Evolutionary conservation across 2,888 invertebrate species (phyloP), one percentile per base, ranked within the genome.

Genomic region (Cryptosula pallasiana): DNA sequence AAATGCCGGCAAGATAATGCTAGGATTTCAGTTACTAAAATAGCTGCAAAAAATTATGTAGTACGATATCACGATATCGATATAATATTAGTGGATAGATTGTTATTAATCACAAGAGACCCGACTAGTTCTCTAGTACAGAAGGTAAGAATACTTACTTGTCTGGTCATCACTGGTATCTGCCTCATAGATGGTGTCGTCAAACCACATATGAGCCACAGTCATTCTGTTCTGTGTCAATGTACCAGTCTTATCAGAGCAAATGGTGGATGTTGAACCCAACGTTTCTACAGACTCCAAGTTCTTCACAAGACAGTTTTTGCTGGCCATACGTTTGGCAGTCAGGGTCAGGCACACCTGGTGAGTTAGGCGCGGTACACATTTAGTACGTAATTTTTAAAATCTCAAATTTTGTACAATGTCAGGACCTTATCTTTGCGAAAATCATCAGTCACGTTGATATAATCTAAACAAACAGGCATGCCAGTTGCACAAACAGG

Each of bases 151-250:
- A 25, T 5, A 55, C 63, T 57, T 69, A 71, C 71, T 25, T 36
- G 69, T 69, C 34, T 71, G 57, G n/a, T 71, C 72, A 63, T 73
- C 69, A 32, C 71, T 71, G 29, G 73, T 73, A 35, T 73, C 72
- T 9, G 73, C 73, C 58, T 69, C 72, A 2, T 70, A 57, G 5
- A 75, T 74, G n/a, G 35, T 25, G 34, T 72, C 71, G 35, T 73
- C 74, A 70, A 74, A 45, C 74, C 74, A 75, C 72, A 75, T 71
- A 69, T 75, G 75, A 35, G 75, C 63, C 25, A 75, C 75, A 9
- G 75, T 75, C 75, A 75, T 75, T 58, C 73, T 55, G 71, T 75
- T 75, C 55, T 72, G 71, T n/a, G 75, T 75, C 23, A 75, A 63
- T 35, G 75, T 75, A 25, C 75, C 75, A 25, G 75, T 74, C 69